These are phyloP conservation scores for Myotis yumanensis DNA, from an alignment of 2,113 vertebrate genomes.

Conservation along the genomic window DNA sequence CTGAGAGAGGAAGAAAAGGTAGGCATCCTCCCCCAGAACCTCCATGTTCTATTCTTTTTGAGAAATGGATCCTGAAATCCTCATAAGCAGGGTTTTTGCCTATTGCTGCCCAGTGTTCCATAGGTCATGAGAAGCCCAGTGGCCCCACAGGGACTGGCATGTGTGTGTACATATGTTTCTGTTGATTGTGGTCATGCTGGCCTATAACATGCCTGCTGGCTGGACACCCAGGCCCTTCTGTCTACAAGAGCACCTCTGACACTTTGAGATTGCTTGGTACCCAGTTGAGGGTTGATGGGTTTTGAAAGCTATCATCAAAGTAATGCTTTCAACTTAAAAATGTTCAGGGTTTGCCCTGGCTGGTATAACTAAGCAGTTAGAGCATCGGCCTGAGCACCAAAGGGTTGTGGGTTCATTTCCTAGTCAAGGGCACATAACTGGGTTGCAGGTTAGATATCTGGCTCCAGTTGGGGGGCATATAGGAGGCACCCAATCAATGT, in stretches of 20 bases:
- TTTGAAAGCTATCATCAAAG: background rate
- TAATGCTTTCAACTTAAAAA: background rate
- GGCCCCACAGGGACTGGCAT: background rate
- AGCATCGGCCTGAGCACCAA: too few relatives aligned
- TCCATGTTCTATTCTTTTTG: fast-evolving
- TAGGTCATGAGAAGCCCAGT: background rate
- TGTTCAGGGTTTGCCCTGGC: too few relatives aligned
- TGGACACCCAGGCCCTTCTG: fast-evolving
- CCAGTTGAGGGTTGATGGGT: fast-evolving
- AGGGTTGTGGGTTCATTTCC: too few relatives aligned
- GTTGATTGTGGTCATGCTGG: background rate
- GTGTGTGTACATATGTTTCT: fast-evolving
- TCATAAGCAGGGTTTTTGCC: fast-evolving
- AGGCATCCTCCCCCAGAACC: background rate
- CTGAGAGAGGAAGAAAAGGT: constrained; percentile 96
- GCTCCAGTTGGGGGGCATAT: too few relatives aligned
- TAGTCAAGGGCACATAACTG: too few relatives aligned
- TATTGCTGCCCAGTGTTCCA: fast-evolving
- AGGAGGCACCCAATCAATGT: too few relatives aligned
- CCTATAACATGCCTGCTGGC: fast-evolving
- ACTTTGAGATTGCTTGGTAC: background rate
- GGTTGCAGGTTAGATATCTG: too few relatives aligned
- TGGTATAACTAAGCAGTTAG: too few relatives aligned
- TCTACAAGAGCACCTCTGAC: background rate
- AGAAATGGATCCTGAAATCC: background rate